phyloP scores from a whole-genome alignment of 2,113 vertebrate species.

The Leptodactylus fuscus region DNA sequence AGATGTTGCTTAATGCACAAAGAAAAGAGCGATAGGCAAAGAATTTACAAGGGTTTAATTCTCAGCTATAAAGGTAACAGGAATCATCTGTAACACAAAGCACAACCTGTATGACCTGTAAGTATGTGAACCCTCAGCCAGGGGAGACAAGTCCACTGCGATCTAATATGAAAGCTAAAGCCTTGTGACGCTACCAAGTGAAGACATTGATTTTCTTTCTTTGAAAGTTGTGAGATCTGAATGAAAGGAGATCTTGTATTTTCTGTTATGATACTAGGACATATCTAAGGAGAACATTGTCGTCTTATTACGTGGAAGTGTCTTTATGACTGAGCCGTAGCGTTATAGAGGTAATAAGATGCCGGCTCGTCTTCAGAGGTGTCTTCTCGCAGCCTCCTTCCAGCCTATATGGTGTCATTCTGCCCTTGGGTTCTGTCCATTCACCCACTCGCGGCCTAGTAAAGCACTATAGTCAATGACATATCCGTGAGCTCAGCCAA shows the following conservation, averaged over 20 bases:
- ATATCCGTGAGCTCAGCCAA: too few relatives aligned
- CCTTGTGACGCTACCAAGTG: slow-evolving; percentile 66
- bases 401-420: too few relatives aligned
- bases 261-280: slow-evolving; percentile 3
- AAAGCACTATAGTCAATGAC: too few relatives aligned
- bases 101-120: not conserved
- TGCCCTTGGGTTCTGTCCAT: too few relatives aligned
- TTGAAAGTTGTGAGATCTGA: slow-evolving; percentile 17
- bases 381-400: too few relatives aligned
- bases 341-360: too few relatives aligned
- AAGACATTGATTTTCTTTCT: slow-evolving; percentile 18
- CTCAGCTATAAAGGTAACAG: slow-evolving; percentile 2
- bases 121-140: not conserved
- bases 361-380: too few relatives aligned
- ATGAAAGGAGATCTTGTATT: slow-evolving; percentile 19
- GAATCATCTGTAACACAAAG: slow-evolving; percentile 24
- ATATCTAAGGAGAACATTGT: not conserved
- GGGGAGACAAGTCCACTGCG: not conserved
- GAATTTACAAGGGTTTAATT: slow-evolving; percentile 65
- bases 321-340: too few relatives aligned
- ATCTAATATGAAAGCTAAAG: slow-evolving; percentile 71
- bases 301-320: not conserved
- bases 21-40: slow-evolving; percentile 72
- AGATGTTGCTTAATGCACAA: slow-evolving; percentile 78
- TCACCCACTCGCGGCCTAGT: too few relatives aligned